Conservation (phyloP, 37 sponge, comb jelly and placozoan genomes). For the Petrosia ficiformis region DNA sequence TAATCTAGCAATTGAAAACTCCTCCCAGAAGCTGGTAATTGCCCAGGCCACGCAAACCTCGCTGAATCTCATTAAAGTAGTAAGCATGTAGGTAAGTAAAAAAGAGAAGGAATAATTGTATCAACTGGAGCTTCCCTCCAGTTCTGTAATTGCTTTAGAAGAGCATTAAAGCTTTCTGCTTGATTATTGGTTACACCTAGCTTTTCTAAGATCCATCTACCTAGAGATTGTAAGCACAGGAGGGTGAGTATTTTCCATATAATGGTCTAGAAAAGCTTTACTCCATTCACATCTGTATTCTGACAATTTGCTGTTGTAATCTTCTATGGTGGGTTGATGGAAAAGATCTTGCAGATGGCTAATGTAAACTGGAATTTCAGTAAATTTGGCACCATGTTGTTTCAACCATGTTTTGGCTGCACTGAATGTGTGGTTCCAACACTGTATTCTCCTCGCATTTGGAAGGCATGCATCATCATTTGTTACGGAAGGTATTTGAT, state of each 20-base stretch:
- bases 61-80: slow-evolving; percentile 54
- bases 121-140: slow-evolving; percentile 61
- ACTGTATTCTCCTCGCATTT: slow-evolving; percentile 30
- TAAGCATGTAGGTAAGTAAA: slow-evolving; percentile 49
- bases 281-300: background rate
- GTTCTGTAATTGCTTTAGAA: slow-evolving; percentile 19
- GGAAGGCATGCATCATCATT: slow-evolving; percentile 20
- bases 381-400: slow-evolving; percentile 33
- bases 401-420: slow-evolving; percentile 30
- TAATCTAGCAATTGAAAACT: no score
- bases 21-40: slow-evolving; percentile 24
- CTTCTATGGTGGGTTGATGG: background rate
- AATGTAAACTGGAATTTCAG: slow-evolving; percentile 42
- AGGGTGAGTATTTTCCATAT: slow-evolving; percentile 23
- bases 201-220: slow-evolving; percentile 37
- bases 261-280: slow-evolving; percentile 30
- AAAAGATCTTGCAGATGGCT: slow-evolving; percentile 23
- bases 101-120: slow-evolving; percentile 22
- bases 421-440: slow-evolving; percentile 52
- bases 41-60: slow-evolving; percentile 53
- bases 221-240: background rate
- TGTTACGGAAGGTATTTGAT: slow-evolving; percentile 20
- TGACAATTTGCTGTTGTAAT: slow-evolving; percentile 6
- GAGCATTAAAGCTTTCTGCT: slow-evolving; percentile 44
- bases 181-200: slow-evolving; percentile 65